These are phyloP conservation scores for Tiliacea citrago DNA, from an alignment of 2,888 invertebrate species.

Conservation along the genomic window DNA sequence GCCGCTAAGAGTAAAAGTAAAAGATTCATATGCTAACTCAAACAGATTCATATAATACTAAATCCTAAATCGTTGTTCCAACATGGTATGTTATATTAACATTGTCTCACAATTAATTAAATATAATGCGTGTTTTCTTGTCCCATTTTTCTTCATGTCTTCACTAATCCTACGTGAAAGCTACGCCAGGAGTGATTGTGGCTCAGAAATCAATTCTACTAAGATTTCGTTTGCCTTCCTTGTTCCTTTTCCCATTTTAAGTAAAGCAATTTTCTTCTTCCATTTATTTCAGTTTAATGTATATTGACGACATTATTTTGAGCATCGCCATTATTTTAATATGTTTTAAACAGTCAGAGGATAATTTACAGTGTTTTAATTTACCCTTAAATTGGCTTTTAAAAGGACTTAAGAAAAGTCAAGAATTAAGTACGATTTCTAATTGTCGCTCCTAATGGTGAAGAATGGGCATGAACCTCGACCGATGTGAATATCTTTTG, in stretches of 20 bases:
- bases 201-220: conserved; percentile 30
- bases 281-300: conserved; percentile 1
- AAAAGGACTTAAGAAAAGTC: not conserved
- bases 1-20: not conserved
- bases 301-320: not conserved
- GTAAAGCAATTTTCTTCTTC: not conserved
- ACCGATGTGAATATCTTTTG: not conserved
- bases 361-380: not conserved
- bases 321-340: not conserved
- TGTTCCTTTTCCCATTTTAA: not conserved
- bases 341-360: not conserved
- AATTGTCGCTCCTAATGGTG: not conserved
- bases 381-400: not conserved
- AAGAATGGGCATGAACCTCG: not conserved
- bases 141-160: conserved; percentile 12
- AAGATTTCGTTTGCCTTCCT: conserved; percentile 8
- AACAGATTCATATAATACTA: not conserved
- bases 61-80: not conserved
- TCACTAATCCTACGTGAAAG: conserved; percentile 10
- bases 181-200: conserved; percentile 20
- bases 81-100: not conserved
- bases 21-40: not conserved
- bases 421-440: not conserved
- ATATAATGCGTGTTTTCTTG: not conserved
- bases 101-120: not conserved